Conservation (phyloP, 2,113 vertebrate species). For the Phyllostomus hastatus region DNA sequence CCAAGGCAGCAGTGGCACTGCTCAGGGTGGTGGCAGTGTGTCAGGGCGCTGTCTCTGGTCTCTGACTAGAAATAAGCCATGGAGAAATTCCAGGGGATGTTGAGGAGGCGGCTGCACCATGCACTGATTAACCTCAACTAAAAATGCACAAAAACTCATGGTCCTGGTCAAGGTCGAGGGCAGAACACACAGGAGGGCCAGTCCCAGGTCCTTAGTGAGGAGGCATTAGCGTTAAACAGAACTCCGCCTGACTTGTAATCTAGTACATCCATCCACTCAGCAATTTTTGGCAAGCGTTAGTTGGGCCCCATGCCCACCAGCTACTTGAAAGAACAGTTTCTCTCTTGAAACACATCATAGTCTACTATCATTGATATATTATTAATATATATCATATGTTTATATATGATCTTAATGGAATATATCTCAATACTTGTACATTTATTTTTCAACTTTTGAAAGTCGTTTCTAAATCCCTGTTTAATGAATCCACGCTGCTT, state of each 20-base stretch:
- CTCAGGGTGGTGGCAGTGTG: neutral
- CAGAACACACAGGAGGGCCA: neutral
- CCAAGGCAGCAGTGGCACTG: neutral
- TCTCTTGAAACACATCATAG: neutral
- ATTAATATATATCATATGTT: neutral
- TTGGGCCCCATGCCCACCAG: neutral
- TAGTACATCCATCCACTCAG: neutral
- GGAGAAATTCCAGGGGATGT: neutral
- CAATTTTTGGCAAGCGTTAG: neutral
- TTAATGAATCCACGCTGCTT: slow-evolving; percentile 3
- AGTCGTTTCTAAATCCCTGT: neutral
- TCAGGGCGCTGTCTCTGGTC: neutral
- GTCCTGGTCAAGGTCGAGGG: neutral
- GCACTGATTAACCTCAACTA: neutral
- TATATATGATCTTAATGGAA: neutral
- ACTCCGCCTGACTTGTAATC: neutral
- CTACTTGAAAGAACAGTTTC: neutral
- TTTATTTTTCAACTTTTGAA: slow-evolving; percentile 11
- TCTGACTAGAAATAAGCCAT: neutral
- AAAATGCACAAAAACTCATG: neutral
- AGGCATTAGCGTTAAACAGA: neutral
- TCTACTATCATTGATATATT: neutral
- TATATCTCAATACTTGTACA: neutral
- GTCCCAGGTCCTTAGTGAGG: neutral
- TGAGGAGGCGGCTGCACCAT: neutral